Conservation (phyloP, 2,888 invertebrate species). For the Trachelus iudaicus region DNA sequence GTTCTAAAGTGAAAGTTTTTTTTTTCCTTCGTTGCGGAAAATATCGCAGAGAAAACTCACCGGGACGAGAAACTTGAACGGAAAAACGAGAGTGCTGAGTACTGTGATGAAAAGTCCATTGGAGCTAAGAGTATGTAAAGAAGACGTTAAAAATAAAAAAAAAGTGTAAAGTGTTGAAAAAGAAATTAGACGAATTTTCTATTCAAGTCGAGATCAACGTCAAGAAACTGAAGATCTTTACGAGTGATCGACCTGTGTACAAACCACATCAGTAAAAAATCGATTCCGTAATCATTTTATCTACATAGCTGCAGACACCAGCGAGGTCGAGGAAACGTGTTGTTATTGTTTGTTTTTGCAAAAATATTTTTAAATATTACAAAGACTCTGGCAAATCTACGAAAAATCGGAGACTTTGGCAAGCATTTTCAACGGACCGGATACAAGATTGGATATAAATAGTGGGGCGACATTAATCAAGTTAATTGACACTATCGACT, state of each 20-base stretch:
- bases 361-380: not conserved
- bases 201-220: not conserved
- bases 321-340: not conserved
- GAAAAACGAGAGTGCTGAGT: not conserved
- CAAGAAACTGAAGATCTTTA: not conserved
- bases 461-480: not conserved
- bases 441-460: not conserved
- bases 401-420: not conserved
- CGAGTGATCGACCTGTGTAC: not conserved
- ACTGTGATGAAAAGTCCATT: not conserved
- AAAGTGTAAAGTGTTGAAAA: not conserved
- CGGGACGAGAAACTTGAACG: not conserved
- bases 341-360: not conserved
- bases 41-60: not conserved
- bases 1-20: conserved; percentile 20
- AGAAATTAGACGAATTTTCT: not conserved
- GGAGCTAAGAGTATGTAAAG: not conserved
- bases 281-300: not conserved
- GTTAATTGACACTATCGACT: not conserved
- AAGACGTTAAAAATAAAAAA: not conserved
- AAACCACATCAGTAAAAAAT: not conserved
- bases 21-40: not conserved
- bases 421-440: not conserved
- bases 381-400: not conserved
- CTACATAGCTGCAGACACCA: not conserved